These are phyloP conservation scores for Lordiphosa andalusiaca DNA, from an alignment of 2,888 invertebrate species.

Conservation along the genomic window DNA sequence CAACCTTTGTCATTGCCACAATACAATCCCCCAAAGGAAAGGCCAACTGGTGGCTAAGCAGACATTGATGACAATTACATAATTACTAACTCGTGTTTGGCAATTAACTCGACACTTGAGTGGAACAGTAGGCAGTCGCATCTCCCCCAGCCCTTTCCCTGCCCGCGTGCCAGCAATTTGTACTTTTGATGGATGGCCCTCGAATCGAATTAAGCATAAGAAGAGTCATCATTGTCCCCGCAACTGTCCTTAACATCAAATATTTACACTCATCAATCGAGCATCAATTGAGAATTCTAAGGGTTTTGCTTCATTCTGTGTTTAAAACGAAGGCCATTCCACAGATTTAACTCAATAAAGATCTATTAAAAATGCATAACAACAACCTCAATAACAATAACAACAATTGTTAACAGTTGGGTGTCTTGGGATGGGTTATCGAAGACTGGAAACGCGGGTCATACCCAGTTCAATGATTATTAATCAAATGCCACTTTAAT, in stretches of 20 bases:
- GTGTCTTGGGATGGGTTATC: conserved; percentile 1
- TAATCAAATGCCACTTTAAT: conserved; percentile 69
- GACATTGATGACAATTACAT: conserved; percentile 58
- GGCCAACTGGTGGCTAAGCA: conserved; percentile 15
- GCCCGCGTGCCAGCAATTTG: conserved; percentile 42
- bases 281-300: conserved; percentile 53
- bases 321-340: conserved; percentile 44
- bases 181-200: conserved; percentile 60
- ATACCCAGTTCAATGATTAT: conserved; percentile 66
- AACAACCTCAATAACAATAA: conserved; percentile 36
- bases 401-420: conserved; percentile 45
- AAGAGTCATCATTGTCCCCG: conserved; percentile 16
- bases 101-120: conserved; percentile 60
- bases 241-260: conserved; percentile 46
- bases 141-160: background rate
- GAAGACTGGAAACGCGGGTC: conserved; percentile 48
- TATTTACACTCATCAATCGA: conserved; percentile 69
- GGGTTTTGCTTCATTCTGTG: conserved; percentile 22
- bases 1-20: conserved; percentile 51
- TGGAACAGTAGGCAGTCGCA: background rate
- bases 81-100: conserved; percentile 62
- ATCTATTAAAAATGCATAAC: conserved; percentile 58
- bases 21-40: conserved; percentile 15
- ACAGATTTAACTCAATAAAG: conserved; percentile 65
- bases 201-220: conserved; percentile 37